phyloP scores from a whole-genome alignment of 2,888 invertebrate genomes.

The Eristalis tenax region DNA sequence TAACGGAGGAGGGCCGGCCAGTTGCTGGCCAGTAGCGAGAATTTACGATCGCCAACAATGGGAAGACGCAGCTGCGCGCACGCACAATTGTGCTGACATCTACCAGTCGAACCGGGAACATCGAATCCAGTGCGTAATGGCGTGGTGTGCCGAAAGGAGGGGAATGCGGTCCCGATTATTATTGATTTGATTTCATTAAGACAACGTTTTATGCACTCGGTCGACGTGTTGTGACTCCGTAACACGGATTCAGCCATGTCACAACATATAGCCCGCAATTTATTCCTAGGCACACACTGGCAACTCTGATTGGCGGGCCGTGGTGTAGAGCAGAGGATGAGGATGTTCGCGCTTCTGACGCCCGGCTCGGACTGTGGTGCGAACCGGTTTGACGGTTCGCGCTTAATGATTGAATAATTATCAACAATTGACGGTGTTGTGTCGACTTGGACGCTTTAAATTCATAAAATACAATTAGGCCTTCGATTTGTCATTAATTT shows the following conservation, averaged over 20 bases:
- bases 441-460: conserved; percentile 56
- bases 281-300: conserved; percentile 47
- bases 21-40: conserved; percentile 7
- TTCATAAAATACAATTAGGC: conserved; percentile 72
- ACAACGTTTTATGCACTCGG: conserved; percentile 61
- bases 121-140: background rate
- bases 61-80: conserved; percentile 44
- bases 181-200: conserved; percentile 68
- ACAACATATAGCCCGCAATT: conserved; percentile 31
- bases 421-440: conserved; percentile 69
- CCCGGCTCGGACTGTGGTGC: conserved; percentile 1
- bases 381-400: conserved; percentile 46
- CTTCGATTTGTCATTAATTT: conserved; percentile 71
- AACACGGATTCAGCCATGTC: conserved; percentile 58
- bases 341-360: conserved; percentile 50
- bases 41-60: conserved; percentile 61
- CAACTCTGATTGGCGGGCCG: background rate
- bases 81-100: conserved; percentile 60
- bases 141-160: conserved; percentile 1
- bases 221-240: conserved; percentile 61
- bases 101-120: conserved; percentile 51
- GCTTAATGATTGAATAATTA: conserved; percentile 71
- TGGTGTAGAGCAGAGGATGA: background rate
- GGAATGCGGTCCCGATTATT: conserved; percentile 52
- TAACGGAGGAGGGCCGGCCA: conserved; percentile 18